A percentile compares a stretch with the other conserved stretches of the same genome.
Evolutionary conservation across 1,140 invertebrate species (phyloP).

Genomic region (Yoshiicerus persimilis): DNA sequence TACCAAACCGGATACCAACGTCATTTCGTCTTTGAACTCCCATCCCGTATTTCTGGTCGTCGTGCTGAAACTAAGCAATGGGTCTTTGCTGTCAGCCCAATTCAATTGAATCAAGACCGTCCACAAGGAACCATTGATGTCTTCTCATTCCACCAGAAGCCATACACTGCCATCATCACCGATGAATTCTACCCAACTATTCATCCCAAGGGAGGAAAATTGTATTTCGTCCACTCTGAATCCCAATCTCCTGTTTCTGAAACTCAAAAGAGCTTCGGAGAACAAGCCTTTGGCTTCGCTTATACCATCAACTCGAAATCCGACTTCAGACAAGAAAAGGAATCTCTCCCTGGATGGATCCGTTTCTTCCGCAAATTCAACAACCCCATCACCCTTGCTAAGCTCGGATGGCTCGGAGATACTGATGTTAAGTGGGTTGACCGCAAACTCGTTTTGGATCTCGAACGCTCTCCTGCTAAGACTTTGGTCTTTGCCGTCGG

Average conservation of each 20-base stretch:
- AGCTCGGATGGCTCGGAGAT: conserved; percentile 37
- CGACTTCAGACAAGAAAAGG: conserved; percentile 37
- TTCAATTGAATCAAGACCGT: conserved; percentile 25
- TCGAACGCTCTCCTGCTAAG: conserved; percentile 43
- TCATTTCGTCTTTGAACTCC: conserved; percentile 40
- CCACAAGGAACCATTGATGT: conserved; percentile 38
- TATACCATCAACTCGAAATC: conserved; percentile 29
- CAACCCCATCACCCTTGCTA: not conserved
- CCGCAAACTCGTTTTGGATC: conserved; percentile 36
- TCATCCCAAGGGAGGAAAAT: conserved; percentile 39
- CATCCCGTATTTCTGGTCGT: conserved; percentile 35
- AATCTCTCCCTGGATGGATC: conserved; percentile 34
- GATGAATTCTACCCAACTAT: conserved; percentile 45
- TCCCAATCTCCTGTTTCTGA: not conserved
- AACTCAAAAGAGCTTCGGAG: not conserved
- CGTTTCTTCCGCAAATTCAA: conserved; percentile 35
- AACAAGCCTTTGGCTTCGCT: conserved; percentile 29
- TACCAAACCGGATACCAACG: conserved; percentile 42
- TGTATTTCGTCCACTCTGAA: conserved; percentile 36
- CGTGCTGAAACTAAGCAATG: conserved; percentile 9
- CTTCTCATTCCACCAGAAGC: conserved; percentile 42
- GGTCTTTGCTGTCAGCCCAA: conserved; percentile 44
- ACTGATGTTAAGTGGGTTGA: conserved; percentile 13
- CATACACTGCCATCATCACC: conserved; percentile 46
- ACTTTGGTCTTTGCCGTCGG: conserved; percentile 42